Base-by-base conservation (phyloP, 2,113 vertebrate genomes). In the Misgurnus mizolepis region DNA sequence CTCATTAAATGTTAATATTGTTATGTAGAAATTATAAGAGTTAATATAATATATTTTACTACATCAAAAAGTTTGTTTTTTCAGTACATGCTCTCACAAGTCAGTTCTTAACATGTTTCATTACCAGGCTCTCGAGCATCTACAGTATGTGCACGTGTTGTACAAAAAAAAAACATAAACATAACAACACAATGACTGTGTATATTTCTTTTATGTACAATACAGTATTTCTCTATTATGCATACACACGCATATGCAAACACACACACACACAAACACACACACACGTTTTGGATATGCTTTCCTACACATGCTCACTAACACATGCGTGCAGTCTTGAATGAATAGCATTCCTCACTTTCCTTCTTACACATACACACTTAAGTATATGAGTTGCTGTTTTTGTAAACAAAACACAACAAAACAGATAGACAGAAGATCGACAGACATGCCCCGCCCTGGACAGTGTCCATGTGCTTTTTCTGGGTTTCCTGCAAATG, bases 381-480 rank as follows among this genome's bases (percentile, higher is more conserved):
- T 43, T 64, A 15, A 76, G 18, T 53, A 11, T 15, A 71, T 71
- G n/a, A 43, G 43, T 79, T 56, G 34, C 34, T 60, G 61, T 66
- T 58, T 58, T 34, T 34, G 27, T 34, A 34, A 34, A 34, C 40
- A 64, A n/a, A 61, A 43, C 56, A 76, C 55, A 65, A 64, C 77
- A 50, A 62, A 43, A 67, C 18, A 58, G 2, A 64, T 47, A 84
- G 56, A 68, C 55, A 43, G 55, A 60, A 22, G 40, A 73, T 64
- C 64, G 64, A 67, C 47, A 55, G 49, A 43, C 41, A 50, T 49
- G 66, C 80, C 47, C 78, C 66, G 76, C 55, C 76, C 64, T 77
- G 64, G 47, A 76, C 47, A 67, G 40, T 79, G 55, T 80, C 69
- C 12, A 65, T n/a, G 10, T 67, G 45, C 34, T 47, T 43, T 45